A percentile compares a stretch with the other conserved stretches of the same genome.
phyloP scores from a whole-genome alignment of 2,888 invertebrate genomes.

The Scaptomyza cyrtandrae region DNA sequence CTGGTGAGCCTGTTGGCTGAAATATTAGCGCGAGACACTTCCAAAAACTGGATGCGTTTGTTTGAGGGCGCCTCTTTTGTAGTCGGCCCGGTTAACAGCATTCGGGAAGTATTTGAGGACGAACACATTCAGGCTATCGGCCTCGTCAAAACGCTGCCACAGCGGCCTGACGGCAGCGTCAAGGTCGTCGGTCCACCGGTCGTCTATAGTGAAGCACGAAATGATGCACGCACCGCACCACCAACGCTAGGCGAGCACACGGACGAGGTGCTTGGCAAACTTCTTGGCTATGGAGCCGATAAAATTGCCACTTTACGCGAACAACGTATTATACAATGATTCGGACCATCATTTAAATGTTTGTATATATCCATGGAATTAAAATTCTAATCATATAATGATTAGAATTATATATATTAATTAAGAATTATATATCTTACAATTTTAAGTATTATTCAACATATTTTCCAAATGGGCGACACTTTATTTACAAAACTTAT shows the following conservation, averaged over 20 bases:
- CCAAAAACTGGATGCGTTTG: slow-evolving; percentile 89
- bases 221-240: slow-evolving; percentile 90
- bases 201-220: slow-evolving; percentile 89
- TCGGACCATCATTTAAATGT: not conserved
- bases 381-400: not conserved
- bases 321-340: slow-evolving; percentile 78
- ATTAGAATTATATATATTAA: too few relatives aligned
- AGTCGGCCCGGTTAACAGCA: slow-evolving; percentile 94
- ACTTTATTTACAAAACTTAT: not conserved
- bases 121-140: slow-evolving; percentile 91
- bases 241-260: slow-evolving; percentile 96
- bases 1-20: slow-evolving; percentile 88
- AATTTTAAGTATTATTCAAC: slow-evolving; percentile 2
- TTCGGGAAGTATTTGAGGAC: slow-evolving; percentile 94
- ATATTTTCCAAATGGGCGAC: slow-evolving; percentile 12
- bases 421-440: too few relatives aligned
- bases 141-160: slow-evolving; percentile 90
- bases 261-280: slow-evolving; percentile 88
- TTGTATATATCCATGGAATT: not conserved
- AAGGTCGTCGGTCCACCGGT: slow-evolving; percentile 95
- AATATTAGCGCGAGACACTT: slow-evolving; percentile 87
- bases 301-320: slow-evolving; percentile 85
- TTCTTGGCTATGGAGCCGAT: slow-evolving; percentile 87
- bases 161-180: slow-evolving; percentile 89
- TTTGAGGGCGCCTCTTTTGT: slow-evolving; percentile 93